Base-by-base conservation (phyloP, 2,797 vertebrate genomes). In the Gephyroberyx darwinii region DNA sequence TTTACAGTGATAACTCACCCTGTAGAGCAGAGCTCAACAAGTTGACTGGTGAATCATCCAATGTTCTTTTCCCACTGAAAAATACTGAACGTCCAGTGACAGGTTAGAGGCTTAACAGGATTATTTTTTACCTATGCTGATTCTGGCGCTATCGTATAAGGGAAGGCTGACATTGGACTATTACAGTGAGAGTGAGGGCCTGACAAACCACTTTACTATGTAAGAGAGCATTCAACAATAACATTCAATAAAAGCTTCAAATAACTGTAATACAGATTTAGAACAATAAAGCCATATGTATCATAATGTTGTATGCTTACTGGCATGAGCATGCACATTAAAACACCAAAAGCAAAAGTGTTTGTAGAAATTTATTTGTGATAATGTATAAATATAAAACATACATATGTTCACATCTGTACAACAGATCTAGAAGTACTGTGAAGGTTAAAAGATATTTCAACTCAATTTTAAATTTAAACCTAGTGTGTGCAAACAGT, bases 371-470 rank as follows among this genome's bases (percentile, higher is more conserved):
- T 92, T 92, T 94, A 94, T 94, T 94, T 87, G 85, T 86, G 86
- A 93, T 94, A 92, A 86, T 90, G 77, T 93, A 95, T 94, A 93
- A 94, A 94, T 95, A 94, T 91, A 93, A 93, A 94, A 93, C 88
- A 91, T 89, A 90, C 85, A 88, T 87, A 80, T 89, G 90, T 90
- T 89, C 69, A 90, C 78, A 74, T 90, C 79, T 92, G 90, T 91
- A 93, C 91, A 93, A 92, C 80, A 83, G 74, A 81, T 26, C 79
- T 91, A 91, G 80, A 88, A 84, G 78, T 83, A 91, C 80, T 86
- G 85, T 84, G 87, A 89, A 82, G 87, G 77, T 85, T 83, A 73
- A 81, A 74, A 88, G 73, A 86, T 86, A 82, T 80, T 84, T 87
- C 56, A 89, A 81, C 70, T 81, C 65, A 72, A n/a, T 50, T 19